Percentiles rank a stretch among this genome's conserved stretches.
phyloP scores from a whole-genome alignment of 2,113 vertebrate genomes.

The Noturus placidus region DNA sequence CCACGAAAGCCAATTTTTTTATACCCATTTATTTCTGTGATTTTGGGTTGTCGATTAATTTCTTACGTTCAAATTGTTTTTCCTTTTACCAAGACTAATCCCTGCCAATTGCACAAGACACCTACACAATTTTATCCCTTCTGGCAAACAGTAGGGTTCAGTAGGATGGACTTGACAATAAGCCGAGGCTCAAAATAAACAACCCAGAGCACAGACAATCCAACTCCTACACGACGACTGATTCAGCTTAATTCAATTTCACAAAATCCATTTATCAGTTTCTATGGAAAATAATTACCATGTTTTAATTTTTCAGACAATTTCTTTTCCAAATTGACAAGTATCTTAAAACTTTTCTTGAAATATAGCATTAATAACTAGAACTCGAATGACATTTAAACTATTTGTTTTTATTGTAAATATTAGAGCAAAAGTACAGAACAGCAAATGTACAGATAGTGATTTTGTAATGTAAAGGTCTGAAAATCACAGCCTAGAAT shows the following conservation, averaged over 20 bases:
- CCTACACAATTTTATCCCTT: neutral
- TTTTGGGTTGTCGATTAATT: neutral
- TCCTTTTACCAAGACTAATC: neutral
- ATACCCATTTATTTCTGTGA: neutral
- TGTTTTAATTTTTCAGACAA: neutral
- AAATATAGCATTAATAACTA: neutral
- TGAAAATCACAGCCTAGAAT: neutral
- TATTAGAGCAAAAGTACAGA: too few relatives aligned
- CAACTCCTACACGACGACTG: slow-evolving; percentile 30
- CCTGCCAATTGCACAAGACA: neutral
- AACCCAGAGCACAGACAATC: slow-evolving; percentile 35
- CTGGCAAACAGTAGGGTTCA: slow-evolving; percentile 13
- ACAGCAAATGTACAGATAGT: neutral
- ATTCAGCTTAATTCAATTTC: slow-evolving; percentile 13
- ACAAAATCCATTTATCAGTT: neutral
- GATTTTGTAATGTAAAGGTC: neutral
- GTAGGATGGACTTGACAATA: slow-evolving; percentile 42
- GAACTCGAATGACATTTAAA: neutral
- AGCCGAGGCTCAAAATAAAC: slow-evolving; percentile 45
- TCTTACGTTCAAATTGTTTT: neutral
- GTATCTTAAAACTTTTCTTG: neutral
- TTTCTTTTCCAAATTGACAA: too few relatives aligned
- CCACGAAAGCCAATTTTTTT: neutral
- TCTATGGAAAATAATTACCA: neutral
- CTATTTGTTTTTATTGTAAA: too few relatives aligned